A percentile compares a stretch with the other conserved stretches of the same genome.
Conservation (phyloP, 1,140 invertebrate genomes). For the Ephestia elutella region DNA sequence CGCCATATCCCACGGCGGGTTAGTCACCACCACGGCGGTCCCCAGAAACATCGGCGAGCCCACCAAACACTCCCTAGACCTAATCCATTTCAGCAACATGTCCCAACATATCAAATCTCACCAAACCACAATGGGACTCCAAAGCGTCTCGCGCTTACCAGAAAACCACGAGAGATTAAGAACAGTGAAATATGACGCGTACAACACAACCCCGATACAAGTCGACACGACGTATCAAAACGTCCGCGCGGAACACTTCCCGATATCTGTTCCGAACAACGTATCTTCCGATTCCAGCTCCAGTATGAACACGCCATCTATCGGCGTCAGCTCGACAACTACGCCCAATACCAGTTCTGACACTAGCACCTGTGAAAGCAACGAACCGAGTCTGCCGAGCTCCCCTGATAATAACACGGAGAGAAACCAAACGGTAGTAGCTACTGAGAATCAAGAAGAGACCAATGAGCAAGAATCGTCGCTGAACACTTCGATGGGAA, state of each 20-base stretch:
- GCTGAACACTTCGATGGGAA: conserved; percentile 52
- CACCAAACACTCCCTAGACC: conserved; percentile 44
- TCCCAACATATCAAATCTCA: conserved; percentile 26
- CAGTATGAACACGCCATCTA: conserved; percentile 60
- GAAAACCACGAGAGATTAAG: conserved; percentile 47
- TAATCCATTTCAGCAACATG: conserved; percentile 51
- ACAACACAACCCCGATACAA: conserved; percentile 38
- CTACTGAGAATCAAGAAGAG: conserved; percentile 27
- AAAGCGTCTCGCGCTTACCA: conserved; percentile 40
- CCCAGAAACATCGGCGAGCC: conserved; percentile 45
- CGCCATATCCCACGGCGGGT: conserved; percentile 28
- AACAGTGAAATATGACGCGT: conserved; percentile 46
- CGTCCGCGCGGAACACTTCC: conserved; percentile 43
- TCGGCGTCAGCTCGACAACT: conserved; percentile 56
- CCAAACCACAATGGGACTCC: conserved; percentile 39
- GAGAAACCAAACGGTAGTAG: conserved; percentile 40
- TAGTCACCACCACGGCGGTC: conserved; percentile 34
- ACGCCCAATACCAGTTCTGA: conserved; percentile 64
- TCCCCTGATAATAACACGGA: conserved; percentile 64
- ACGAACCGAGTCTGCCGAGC: conserved; percentile 62
- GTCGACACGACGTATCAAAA: conserved; percentile 55
- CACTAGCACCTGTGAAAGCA: conserved; percentile 64
- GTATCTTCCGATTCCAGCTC: conserved; percentile 65
- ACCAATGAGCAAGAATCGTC: conserved; percentile 32
- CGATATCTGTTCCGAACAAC: conserved; percentile 39